Percentiles rank a stretch among this genome's conserved stretches.
These are phyloP conservation scores for Periparus ater DNA, from an alignment of 2,797 vertebrate genomes.

Conservation along the genomic window DNA sequence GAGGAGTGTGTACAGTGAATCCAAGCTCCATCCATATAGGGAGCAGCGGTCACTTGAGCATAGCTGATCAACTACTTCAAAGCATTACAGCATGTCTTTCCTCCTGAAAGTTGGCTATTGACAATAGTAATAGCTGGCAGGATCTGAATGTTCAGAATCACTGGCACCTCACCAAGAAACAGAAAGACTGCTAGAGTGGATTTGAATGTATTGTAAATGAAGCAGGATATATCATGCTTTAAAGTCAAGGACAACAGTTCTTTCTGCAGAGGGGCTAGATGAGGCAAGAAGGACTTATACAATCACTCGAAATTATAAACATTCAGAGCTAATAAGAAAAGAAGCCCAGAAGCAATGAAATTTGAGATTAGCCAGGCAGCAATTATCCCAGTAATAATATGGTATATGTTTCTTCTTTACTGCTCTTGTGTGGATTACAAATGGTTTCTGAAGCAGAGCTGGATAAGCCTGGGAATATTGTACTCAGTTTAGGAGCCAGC, in stretches of 20 bases:
- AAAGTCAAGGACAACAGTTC: slow-evolving; percentile 46
- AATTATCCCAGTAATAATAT: slow-evolving; percentile 67
- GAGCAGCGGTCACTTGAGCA: background rate
- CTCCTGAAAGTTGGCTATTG: background rate
- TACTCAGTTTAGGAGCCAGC: slow-evolving; percentile 44
- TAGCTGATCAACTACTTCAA: slow-evolving; percentile 33
- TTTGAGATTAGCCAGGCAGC: slow-evolving; percentile 47
- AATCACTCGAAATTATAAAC: slow-evolving; percentile 39
- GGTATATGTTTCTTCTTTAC: slow-evolving; percentile 64
- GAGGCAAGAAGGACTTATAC: slow-evolving; percentile 33
- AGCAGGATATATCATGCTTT: slow-evolving; percentile 29
- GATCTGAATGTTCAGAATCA: slow-evolving; percentile 37
- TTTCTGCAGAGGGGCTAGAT: slow-evolving; percentile 13
- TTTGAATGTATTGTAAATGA: slow-evolving; percentile 37
- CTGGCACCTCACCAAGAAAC: slow-evolving; percentile 40
- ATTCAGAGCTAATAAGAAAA: slow-evolving; percentile 56
- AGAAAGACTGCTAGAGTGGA: background rate
- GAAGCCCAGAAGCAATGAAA: slow-evolving; percentile 52
- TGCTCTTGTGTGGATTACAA: slow-evolving; percentile 71
- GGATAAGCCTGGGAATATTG: slow-evolving; percentile 50
- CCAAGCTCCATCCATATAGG: background rate
- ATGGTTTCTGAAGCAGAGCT: slow-evolving; percentile 54
- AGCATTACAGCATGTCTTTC: background rate
- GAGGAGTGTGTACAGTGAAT: background rate
- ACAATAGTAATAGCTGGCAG: slow-evolving; percentile 29